These are phyloP conservation scores for Lamprotornis superbus DNA, from an alignment of 2,113 vertebrate species.

Conservation along the genomic window DNA sequence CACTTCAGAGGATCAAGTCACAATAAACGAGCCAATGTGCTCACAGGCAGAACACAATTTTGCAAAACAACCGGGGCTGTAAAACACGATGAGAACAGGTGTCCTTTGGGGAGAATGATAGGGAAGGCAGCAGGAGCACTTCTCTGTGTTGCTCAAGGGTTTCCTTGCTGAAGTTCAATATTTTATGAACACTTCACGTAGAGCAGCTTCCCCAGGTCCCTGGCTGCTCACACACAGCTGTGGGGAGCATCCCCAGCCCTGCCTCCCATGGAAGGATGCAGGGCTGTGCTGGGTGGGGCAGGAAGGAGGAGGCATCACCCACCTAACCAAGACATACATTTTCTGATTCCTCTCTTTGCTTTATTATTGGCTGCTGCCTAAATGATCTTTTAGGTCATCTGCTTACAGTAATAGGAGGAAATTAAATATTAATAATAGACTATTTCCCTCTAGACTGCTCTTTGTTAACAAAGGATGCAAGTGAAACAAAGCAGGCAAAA, in stretches of 20 bases:
- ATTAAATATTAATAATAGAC: conserved; percentile 70
- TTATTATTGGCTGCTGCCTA: conserved; percentile 17
- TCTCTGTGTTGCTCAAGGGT: background rate
- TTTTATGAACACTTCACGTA: accelerated
- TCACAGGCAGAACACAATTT: background rate
- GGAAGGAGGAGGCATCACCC: background rate
- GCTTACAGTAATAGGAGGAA: conserved; percentile 69
- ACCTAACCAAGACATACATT: background rate
- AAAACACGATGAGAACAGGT: background rate
- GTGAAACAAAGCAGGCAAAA: conserved; percentile 57
- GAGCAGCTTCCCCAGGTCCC: background rate
- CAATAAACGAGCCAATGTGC: background rate
- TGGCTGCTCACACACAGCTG: background rate
- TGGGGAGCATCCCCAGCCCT: background rate
- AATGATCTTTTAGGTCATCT: conserved; percentile 69
- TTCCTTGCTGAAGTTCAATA: background rate
- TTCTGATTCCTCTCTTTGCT: conserved; percentile 23
- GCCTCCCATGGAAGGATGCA: background rate
- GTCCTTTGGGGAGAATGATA: background rate
- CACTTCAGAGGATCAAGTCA: background rate
- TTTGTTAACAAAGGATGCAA: conserved; percentile 28
- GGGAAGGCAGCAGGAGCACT: background rate
- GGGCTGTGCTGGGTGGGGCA: background rate
- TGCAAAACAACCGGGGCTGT: background rate
- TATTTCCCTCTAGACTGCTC: conserved; percentile 59